Evolutionary conservation across 2,113 vertebrate species (phyloP), one percentile per base, ranked within the genome.

Genomic region (Notechis scutatus): DNA sequence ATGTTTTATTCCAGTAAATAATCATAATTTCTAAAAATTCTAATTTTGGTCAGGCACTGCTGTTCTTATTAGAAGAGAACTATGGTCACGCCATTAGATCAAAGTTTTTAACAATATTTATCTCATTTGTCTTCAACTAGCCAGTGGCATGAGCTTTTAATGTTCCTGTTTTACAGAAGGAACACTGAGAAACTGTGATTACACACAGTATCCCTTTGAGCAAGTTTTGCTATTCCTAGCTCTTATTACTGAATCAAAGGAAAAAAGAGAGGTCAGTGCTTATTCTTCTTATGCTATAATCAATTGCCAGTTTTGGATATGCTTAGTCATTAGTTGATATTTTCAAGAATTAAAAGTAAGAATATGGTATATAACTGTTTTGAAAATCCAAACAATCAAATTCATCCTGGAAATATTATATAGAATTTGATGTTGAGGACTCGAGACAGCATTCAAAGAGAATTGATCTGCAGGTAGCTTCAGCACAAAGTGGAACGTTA

Each of bases 271-370:
- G n/a, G 34, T 26, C 45, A 92, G 6, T 47, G 42, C 47, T 18
- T 14, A 42, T 24, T 23, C 59, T 90, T 59, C 9, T 85, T 34
- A 85, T 50, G 39, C 5, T 57, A 61, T 57, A 52, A 42, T 56
- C 8, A 8, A 39, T 81, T 15, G 5, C 3, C 14, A 88, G 5
- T 92, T 61, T 88, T 54, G 57, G 14, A 23, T 92, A 57, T 89
- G 4, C 34, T n/a, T 93, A 39, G 29, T 90, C 56, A 93, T 94
- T 50, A 92, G 20, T 57, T 96, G 52, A 93, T 94, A 94, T 90
- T 0, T 64, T 39, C 92, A 92, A 59, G 52, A 1, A 93, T 94
- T 7, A 21, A 69, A 85, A 57, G 57, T 42, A 87, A 91, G 92
- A 24, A 4, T 88, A n/a, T 88, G 6, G 5, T 39, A 87, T 0